These are phyloP conservation scores for Dolichotis patagonum DNA, from an alignment of 2,113 vertebrate species.

Conservation along the genomic window DNA sequence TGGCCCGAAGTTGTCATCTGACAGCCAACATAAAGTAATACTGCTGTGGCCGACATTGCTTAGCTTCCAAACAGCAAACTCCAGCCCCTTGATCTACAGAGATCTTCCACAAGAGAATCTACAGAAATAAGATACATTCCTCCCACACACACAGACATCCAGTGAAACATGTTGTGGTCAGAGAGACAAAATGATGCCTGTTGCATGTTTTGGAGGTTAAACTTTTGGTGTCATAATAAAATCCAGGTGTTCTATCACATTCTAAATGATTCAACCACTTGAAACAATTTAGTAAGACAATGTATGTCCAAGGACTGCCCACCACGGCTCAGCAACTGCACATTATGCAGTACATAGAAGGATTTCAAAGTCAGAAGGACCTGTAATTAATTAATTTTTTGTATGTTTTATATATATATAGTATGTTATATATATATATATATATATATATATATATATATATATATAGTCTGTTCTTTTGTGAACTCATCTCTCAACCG, in stretches of 20 bases:
- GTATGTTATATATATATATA: too few relatives aligned
- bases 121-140: not conserved
- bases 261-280: not conserved
- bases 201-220: not conserved
- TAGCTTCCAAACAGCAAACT: not conserved
- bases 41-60: not conserved
- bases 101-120: not conserved
- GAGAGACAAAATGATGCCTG: not conserved
- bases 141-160: not conserved
- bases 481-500: not conserved
- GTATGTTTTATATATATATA: not conserved
- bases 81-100: rapidly evolving
- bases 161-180: not conserved
- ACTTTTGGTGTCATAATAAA: not conserved
- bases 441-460: too few relatives aligned
- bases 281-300: not conserved
- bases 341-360: not conserved
- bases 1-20: not conserved
- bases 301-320: not conserved
- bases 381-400: not conserved
- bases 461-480: not conserved
- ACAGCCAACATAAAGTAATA: not conserved
- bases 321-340: not conserved
- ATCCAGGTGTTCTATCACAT: not conserved
- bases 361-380: not conserved